A percentile compares a stretch with the other conserved stretches of the same genome.
Conservation (phyloP, 37 sponge, comb jelly and placozoan species). For the Chondrosia reniformis region DNA sequence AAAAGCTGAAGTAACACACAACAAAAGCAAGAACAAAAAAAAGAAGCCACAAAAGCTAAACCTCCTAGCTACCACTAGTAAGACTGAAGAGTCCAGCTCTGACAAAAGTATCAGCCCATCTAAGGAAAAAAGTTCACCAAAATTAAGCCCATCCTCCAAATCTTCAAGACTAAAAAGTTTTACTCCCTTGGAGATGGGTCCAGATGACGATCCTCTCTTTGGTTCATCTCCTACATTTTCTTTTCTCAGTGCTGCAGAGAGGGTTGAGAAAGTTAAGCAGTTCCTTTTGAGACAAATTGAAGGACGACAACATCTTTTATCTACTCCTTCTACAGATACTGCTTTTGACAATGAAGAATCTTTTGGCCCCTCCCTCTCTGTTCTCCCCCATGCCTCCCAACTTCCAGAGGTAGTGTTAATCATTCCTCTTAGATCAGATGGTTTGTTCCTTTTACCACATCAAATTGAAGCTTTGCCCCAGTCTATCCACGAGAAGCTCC, state of each 20-base stretch:
- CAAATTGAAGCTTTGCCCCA: background rate
- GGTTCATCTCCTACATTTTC: too few species aligned
- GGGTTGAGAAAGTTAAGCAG: background rate
- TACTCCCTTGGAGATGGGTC: slow-evolving; percentile 3
- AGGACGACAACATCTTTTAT: background rate
- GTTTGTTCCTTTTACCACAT: background rate
- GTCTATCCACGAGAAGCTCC: background rate
- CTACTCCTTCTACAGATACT: background rate
- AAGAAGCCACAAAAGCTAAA: background rate
- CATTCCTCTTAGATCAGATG: background rate
- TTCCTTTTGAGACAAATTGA: slow-evolving; percentile 8
- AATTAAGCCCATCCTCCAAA: background rate
- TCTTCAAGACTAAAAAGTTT: background rate
- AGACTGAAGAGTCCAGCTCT: background rate
- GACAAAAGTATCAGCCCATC: background rate
- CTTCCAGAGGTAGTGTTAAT: background rate
- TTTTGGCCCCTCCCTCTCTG: background rate
- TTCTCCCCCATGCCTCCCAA: background rate
- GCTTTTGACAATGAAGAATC: background rate
- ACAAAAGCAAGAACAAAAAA: background rate
- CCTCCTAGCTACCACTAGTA: background rate
- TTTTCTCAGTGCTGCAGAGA: background rate
- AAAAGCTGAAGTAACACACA: background rate
- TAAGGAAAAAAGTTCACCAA: background rate
- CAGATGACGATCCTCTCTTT: slow-evolving; percentile 8